These are phyloP conservation scores for Chionoecetes opilio DNA, from an alignment of 1,140 invertebrate genomes.

Conservation along the genomic window DNA sequence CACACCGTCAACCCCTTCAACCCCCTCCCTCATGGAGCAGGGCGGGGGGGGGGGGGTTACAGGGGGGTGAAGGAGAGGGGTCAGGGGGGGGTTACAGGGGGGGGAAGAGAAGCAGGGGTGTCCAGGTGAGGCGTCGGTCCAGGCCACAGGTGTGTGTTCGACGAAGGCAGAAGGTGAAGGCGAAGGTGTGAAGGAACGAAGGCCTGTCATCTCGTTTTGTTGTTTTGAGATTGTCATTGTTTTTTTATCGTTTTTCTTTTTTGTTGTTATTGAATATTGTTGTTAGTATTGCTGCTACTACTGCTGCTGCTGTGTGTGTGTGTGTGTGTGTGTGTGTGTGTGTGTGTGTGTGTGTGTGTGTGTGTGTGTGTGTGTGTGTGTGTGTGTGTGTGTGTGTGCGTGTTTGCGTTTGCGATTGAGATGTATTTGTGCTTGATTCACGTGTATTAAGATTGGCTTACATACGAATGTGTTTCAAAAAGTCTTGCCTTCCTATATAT, in stretches of 20 bases:
- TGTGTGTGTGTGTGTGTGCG: conserved; percentile 25
- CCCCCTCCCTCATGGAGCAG: neutral
- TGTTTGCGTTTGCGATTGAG: neutral
- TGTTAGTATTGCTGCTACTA: neutral
- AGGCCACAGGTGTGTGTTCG: neutral
- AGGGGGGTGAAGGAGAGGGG: neutral
- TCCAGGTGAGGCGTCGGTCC: too few relatives aligned
- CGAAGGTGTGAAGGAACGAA: neutral
- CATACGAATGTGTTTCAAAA: neutral
- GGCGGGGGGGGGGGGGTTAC: neutral
- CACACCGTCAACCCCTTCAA: neutral
- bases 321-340: conserved; percentile 8
- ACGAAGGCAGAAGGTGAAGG: too few relatives aligned
- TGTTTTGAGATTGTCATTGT: neutral
- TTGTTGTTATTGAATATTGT: neutral
- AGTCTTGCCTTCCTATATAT: neutral
- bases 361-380: conserved; percentile 27
- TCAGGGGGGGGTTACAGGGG: neutral
- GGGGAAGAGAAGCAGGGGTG: neutral
- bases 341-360: conserved; percentile 5
- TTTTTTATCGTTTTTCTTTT: neutral
- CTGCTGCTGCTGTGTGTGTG: neutral
- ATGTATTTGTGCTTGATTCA: neutral
- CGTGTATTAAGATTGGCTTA: neutral
- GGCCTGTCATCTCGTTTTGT: neutral